Conservation (phyloP, 92 coral and sea anemone species). For the Epizoanthus fatuus region DNA sequence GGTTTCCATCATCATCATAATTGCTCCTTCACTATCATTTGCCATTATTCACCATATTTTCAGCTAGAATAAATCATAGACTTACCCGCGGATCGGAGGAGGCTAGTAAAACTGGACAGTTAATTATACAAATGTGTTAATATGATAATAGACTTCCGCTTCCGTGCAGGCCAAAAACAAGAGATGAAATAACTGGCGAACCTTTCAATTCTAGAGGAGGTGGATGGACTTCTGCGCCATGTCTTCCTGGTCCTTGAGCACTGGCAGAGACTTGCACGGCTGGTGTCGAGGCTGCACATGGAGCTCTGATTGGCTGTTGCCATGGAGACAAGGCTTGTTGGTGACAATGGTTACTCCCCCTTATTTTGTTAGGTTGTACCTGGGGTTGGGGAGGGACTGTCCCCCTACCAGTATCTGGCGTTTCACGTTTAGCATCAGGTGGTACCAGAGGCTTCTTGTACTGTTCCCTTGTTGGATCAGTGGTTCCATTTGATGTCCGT, state of each 20-base stretch:
- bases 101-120: no score
- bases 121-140: no score
- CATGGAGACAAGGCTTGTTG: background rate
- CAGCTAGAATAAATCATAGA: no score
- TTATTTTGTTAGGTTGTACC: background rate
- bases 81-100: no score
- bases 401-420: background rate
- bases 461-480: background rate
- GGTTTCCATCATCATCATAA: no score
- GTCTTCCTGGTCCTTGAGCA: background rate
- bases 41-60: no score
- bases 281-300: slow-evolving; percentile 31
- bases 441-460: slow-evolving; percentile 13
- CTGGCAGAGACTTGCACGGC: background rate
- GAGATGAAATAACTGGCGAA: background rate
- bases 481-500: background rate
- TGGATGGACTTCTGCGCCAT: background rate
- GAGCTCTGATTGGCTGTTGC: slow-evolving; percentile 38
- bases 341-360: background rate
- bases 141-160: no score
- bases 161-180: no score
- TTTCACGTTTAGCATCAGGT: background rate
- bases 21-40: no score
- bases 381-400: background rate
- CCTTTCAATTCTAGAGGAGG: background rate